phyloP scores from a whole-genome alignment of 2,113 vertebrate genomes.

The Gnathonemus echidnorhynchus region DNA sequence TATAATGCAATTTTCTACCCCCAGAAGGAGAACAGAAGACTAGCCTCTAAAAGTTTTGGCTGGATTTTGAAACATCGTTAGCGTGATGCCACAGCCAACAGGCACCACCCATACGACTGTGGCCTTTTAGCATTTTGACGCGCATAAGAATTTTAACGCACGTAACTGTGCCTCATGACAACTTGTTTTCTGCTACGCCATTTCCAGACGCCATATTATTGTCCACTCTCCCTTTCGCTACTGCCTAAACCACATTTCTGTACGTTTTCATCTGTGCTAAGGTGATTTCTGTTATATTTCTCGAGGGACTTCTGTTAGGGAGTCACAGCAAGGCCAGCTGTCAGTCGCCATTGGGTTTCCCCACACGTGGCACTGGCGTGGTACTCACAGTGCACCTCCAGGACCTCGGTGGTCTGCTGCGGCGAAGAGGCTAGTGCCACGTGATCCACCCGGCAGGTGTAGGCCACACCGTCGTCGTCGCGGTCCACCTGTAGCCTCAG shows the following conservation, averaged over 20 bases:
- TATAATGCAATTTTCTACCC: neutral
- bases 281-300: neutral
- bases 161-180: neutral
- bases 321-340: neutral
- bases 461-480: constrained; percentile 77
- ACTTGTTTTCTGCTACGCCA: neutral
- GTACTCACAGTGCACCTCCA: constrained; percentile 97
- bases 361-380: neutral
- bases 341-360: neutral
- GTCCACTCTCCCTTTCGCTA: neutral
- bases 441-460: constrained; percentile 92
- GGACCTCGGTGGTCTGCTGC: constrained; percentile 86
- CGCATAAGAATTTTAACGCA: neutral
- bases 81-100: neutral
- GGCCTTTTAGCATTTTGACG: neutral
- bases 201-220: neutral
- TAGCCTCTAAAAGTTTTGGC: neutral
- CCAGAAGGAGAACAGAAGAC: neutral
- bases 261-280: neutral
- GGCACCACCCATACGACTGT: neutral
- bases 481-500: constrained; percentile 82
- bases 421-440: constrained; percentile 75
- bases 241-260: neutral
- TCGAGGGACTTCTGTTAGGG: neutral
- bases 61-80: neutral